Evolutionary conservation across 2,888 invertebrate genomes (phyloP).

Genomic region (Girardia tigrina): DNA sequence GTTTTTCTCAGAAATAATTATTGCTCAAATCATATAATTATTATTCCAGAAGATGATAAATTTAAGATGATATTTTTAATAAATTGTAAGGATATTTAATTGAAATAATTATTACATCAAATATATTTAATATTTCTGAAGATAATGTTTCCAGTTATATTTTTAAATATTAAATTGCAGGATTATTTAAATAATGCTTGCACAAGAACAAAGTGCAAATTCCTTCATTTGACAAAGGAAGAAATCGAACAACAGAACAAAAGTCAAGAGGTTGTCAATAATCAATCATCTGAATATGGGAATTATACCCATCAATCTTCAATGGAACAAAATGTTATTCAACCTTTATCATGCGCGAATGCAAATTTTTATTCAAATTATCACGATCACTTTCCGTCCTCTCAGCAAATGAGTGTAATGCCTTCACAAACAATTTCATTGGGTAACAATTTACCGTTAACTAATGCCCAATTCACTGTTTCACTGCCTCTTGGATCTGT

Average conservation of each 20-base stretch:
- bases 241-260: conserved; percentile 4
- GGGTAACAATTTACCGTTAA: not conserved
- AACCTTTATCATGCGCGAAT: not conserved
- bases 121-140: too few relatives aligned
- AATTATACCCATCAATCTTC: not conserved
- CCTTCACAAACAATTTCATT: conserved; percentile 2
- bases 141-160: too few relatives aligned
- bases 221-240: not conserved
- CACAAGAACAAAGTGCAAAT: conserved; percentile 10
- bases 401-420: conserved; percentile 17
- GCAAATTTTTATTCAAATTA: conserved; percentile 6
- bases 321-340: conserved; percentile 18
- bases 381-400: conserved; percentile 9
- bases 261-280: not conserved
- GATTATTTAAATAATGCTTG: conserved; percentile 6
- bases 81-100: too few relatives aligned
- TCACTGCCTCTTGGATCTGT: conserved; percentile 8
- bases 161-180: too few relatives aligned
- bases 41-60: too few relatives aligned
- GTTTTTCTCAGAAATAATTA: too few relatives aligned
- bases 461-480: conserved; percentile 13
- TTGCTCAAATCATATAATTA: too few relatives aligned
- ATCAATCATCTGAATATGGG: not conserved
- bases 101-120: too few relatives aligned
- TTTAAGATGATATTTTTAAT: too few relatives aligned